These are phyloP conservation scores for Fulmarus glacialis DNA, from an alignment of 2,113 vertebrate genomes.

Conservation along the genomic window DNA sequence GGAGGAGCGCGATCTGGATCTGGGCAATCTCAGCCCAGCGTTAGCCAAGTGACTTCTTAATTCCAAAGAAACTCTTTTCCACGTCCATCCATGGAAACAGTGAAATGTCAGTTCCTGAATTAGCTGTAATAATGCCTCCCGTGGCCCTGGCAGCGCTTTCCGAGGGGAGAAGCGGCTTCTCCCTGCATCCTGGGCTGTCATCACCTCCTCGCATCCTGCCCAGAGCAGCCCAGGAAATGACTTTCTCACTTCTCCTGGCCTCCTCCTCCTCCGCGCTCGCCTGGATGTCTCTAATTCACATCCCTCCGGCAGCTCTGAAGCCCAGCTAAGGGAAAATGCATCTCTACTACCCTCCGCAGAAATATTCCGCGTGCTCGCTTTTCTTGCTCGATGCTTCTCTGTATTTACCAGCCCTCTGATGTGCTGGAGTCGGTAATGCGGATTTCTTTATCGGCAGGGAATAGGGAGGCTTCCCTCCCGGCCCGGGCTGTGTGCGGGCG, in stretches of 20 bases:
- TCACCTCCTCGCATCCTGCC: neutral
- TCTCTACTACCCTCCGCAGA: neutral
- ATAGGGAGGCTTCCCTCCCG: neutral
- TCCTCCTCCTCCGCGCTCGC: neutral
- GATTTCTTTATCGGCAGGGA: neutral
- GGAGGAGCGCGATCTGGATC: neutral
- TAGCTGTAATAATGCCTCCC: neutral
- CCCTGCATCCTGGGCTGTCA: neutral
- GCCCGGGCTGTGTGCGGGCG: neutral
- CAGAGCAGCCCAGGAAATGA: slow-evolving; percentile 14
- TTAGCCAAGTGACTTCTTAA: neutral
- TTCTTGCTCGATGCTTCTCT: rapidly evolving
- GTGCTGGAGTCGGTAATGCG: neutral
- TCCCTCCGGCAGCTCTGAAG: neutral
- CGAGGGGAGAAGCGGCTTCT: neutral
- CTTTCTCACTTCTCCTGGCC: neutral
- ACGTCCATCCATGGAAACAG: neutral
- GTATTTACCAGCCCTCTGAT: neutral
- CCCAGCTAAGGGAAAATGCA: neutral
- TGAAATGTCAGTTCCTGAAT: neutral
- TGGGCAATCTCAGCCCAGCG: neutral
- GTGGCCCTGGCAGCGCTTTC: neutral
- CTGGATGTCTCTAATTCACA: neutral
- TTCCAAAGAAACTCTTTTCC: neutral
- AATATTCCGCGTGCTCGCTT: rapidly evolving